phyloP scores from a whole-genome alignment of 2,888 invertebrate species.

The Nemotelus pantherinus region DNA sequence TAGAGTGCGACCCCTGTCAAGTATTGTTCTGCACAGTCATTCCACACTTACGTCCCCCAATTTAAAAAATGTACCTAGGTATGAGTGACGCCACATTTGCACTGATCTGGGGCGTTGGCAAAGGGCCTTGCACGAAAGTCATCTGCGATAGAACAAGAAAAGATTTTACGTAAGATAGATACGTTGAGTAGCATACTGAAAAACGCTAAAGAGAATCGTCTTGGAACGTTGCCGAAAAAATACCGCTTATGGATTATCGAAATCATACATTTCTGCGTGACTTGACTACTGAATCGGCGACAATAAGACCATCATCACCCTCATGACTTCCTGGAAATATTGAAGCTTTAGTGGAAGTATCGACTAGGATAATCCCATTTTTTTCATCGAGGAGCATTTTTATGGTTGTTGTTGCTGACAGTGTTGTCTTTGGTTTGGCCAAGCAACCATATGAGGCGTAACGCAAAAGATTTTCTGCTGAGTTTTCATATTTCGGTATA shows the following conservation, averaged over 20 bases:
- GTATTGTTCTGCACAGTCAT: neutral
- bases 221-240: neutral
- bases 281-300: constrained; percentile 46
- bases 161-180: neutral
- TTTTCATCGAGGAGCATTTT: constrained; percentile 1
- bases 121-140: no score
- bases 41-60: neutral
- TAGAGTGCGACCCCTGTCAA: constrained; percentile 30
- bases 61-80: neutral
- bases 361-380: constrained; percentile 28
- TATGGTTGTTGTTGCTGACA: neutral
- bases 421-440: no score
- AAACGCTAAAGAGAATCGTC: neutral
- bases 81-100: constrained; percentile 17
- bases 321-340: neutral
- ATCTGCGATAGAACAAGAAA: no score
- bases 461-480: constrained; percentile 17
- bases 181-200: neutral
- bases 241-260: constrained; percentile 49
- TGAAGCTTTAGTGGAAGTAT: neutral
- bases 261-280: constrained; percentile 50
- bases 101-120: neutral
- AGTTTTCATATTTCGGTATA: constrained; percentile 38
- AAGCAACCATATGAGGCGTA: neutral
- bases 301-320: constrained; percentile 42